Percentiles rank a stretch among this genome's conserved stretches.
phyloP scores from a whole-genome alignment of 2,888 invertebrate genomes.

The Dinocampus coccinellae region DNA sequence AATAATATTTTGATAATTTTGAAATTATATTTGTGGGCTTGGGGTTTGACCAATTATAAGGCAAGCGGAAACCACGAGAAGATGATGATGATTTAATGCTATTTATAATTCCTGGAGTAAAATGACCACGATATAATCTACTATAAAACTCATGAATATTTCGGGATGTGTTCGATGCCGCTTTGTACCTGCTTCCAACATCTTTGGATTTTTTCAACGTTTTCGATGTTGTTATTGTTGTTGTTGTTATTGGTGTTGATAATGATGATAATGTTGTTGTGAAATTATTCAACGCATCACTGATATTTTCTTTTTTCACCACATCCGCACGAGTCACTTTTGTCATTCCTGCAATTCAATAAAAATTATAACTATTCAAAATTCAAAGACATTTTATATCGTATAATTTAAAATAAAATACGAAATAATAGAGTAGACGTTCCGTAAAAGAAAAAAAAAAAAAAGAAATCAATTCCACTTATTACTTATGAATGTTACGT shows the following conservation, averaged over 20 bases:
- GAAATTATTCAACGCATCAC: slow-evolving; percentile 38
- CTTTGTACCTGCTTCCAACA: slow-evolving; percentile 64
- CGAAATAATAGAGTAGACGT: neutral
- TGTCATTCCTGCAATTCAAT: slow-evolving; percentile 45
- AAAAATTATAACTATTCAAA: slow-evolving; percentile 23
- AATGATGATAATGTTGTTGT: slow-evolving; percentile 31
- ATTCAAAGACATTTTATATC: slow-evolving; percentile 4
- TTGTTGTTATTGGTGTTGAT: neutral
- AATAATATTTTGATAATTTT: slow-evolving; percentile 2
- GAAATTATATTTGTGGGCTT: neutral
- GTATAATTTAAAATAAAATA: neutral
- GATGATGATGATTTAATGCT: slow-evolving; percentile 26
- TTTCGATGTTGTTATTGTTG: neutral
- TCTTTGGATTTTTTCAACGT: slow-evolving; percentile 38
- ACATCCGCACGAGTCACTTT: slow-evolving; percentile 44
- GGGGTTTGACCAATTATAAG: neutral
- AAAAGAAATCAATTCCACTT: slow-evolving; percentile 13
- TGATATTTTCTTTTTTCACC: slow-evolving; percentile 45
- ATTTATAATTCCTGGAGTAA: slow-evolving; percentile 41
- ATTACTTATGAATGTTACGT: slow-evolving; percentile 13
- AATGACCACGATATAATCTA: slow-evolving; percentile 45
- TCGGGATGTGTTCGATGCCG: slow-evolving; percentile 49
- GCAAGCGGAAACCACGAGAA: slow-evolving; percentile 21
- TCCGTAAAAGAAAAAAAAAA: neutral
- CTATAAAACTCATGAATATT: slow-evolving; percentile 53